These are phyloP conservation scores for Diplodus sargus DNA, from an alignment of 2,797 vertebrate genomes.

Conservation along the genomic window DNA sequence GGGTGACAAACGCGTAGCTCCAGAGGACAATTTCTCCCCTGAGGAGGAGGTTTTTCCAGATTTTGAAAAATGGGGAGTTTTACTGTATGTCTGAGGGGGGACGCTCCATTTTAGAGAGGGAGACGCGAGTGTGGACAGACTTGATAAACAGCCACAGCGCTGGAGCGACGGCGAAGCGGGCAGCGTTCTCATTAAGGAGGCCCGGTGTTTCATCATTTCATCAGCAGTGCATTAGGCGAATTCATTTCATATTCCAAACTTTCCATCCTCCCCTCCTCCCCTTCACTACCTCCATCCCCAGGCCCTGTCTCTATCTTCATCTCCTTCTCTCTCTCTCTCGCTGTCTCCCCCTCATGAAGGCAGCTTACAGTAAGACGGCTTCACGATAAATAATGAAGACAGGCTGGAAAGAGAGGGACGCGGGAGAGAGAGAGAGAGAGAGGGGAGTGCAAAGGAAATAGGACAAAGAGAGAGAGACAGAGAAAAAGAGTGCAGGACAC, in stretches of 20 bases:
- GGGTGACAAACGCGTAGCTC: conserved; percentile 32
- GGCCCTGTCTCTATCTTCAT: conserved; percentile 57
- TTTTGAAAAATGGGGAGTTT: conserved; percentile 50
- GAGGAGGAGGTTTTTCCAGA: conserved; percentile 38
- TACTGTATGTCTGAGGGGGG: conserved; percentile 33
- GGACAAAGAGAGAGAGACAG: conserved; percentile 57
- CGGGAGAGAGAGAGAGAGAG: conserved; percentile 4
- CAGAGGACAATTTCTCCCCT: conserved; percentile 20
- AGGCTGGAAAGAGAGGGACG: conserved; percentile 49
- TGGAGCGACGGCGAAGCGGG: conserved; percentile 29
- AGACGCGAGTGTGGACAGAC: conserved; percentile 57
- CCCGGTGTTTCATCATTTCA: conserved; percentile 75
- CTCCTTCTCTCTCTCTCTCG: conserved; percentile 11
- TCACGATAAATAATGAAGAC: conserved; percentile 73
- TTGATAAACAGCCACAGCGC: conserved; percentile 53
- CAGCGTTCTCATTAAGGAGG: conserved; percentile 65
- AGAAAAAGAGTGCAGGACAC: conserved; percentile 25
- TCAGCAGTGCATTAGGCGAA: conserved; percentile 70
- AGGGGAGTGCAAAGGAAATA: conserved; percentile 55
- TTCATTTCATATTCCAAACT: conserved; percentile 71
- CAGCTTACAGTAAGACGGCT: conserved; percentile 73
- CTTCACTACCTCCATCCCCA: conserved; percentile 45
- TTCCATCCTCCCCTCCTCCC: conserved; percentile 22
- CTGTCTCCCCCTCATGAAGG: conserved; percentile 54
- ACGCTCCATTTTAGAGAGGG: conserved; percentile 44